These are phyloP conservation scores for Cephalopterus ornatus DNA, from an alignment of 2,113 vertebrate genomes.

Conservation along the genomic window DNA sequence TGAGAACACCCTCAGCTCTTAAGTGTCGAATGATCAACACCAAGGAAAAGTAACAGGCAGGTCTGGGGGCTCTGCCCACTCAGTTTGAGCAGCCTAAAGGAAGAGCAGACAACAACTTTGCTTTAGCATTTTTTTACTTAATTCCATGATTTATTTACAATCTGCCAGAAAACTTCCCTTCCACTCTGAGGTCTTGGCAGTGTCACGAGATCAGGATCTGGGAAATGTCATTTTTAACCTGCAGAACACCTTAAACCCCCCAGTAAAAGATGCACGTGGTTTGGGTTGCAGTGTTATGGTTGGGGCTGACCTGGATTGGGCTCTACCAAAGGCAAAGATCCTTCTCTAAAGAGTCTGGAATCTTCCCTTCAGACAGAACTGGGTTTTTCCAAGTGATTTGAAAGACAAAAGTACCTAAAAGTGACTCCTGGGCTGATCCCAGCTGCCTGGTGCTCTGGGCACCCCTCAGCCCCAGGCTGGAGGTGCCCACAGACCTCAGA, in stretches of 20 bases:
- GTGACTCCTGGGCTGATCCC: background rate
- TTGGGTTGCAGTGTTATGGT: background rate
- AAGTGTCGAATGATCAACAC: background rate
- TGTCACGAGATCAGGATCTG: background rate
- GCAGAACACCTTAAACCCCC: background rate
- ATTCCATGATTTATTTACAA: background rate
- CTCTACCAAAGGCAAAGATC: background rate
- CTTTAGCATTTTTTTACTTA: background rate
- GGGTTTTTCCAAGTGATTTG: background rate
- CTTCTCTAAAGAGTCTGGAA: background rate
- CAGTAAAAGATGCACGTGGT: accelerated
- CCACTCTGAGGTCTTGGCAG: background rate
- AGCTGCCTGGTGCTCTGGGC: background rate
- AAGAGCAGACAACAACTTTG: background rate
- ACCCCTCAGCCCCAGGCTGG: background rate
- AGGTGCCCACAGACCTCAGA: background rate
- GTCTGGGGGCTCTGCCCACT: background rate
- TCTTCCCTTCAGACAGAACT: background rate
- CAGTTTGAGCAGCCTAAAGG: background rate
- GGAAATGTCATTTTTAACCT: background rate
- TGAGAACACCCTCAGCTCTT: background rate
- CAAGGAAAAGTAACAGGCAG: background rate
- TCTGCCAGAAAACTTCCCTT: background rate
- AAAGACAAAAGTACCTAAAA: background rate
- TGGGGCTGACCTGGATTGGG: background rate